Evolutionary conservation across 2,797 vertebrate genomes (phyloP).

Genomic region (Enteromius afrohamiltoni): DNA sequence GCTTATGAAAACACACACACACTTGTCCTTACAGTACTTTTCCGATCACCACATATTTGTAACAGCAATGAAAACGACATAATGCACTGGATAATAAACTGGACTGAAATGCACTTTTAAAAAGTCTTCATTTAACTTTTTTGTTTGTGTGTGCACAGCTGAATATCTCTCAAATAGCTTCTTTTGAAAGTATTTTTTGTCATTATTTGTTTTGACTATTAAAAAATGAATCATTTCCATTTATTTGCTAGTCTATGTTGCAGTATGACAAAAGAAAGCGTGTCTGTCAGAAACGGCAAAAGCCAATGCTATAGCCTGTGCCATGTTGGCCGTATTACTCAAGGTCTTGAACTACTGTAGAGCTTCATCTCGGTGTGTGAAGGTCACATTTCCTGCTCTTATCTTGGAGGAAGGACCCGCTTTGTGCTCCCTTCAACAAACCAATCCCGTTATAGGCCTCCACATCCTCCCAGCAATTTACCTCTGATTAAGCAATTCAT

Average conservation of each 20-base stretch:
- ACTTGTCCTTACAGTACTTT: too few species aligned
- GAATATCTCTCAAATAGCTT: not conserved
- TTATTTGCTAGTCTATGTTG: not conserved
- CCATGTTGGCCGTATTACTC: not conserved
- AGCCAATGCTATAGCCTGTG: not conserved
- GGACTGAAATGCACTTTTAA: not conserved
- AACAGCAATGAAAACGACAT: not conserved
- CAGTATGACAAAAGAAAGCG: not conserved
- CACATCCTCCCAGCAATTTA: conserved; percentile 62
- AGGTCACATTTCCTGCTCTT: conserved; percentile 65
- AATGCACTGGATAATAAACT: not conserved
- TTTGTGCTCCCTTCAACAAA: conserved; percentile 55
- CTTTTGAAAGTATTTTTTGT: too few species aligned
- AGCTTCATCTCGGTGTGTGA: conserved; percentile 41
- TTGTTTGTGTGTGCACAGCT: not conserved
- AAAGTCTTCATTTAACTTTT: not conserved
- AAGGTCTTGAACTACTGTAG: conserved; percentile 12
- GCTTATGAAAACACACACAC: not conserved
- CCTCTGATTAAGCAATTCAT: conserved; percentile 67
- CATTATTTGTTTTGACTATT: not conserved
- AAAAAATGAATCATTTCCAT: not conserved
- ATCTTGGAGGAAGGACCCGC: conserved; percentile 59
- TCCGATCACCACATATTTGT: not conserved
- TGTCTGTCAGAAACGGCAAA: not conserved
- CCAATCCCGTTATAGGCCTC: conserved; percentile 54